Evolutionary conservation across 2,888 invertebrate genomes (phyloP), one percentile per base, ranked within the genome.

Genomic region (Hypena proboscidalis): DNA sequence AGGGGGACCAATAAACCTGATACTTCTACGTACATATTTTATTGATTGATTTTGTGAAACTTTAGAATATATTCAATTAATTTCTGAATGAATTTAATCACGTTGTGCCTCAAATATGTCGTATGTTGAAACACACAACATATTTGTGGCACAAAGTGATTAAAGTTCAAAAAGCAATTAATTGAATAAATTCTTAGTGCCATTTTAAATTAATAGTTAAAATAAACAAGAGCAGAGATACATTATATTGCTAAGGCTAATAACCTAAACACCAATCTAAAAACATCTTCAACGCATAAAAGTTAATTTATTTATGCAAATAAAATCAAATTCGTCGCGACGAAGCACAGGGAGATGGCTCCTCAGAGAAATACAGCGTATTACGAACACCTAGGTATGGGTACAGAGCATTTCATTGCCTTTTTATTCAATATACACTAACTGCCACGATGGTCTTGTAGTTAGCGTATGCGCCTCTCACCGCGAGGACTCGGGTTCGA

Each of bases 271-370:
- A 32, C 30, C 44, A 38, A 41, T 44, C 31, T 61, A 54, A 63
- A 62, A 62, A 54, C 63, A 54, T 51, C 39, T 43, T 48, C 37
- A 48, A 59, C 57, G 50, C 32, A 56, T 63, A 62, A 61, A 62
- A 54, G 64, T 54, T 51, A 60, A 62, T 62, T 63, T 62, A 60
- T 63, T 62, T 62, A 62, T 62, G 62, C 60, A 59, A 62, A 62
- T 62, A 62, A 59, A 63, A 62, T 62, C 46, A 63, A 63, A 62
- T 46, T 54, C 44, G 35, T 49, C 42, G 45, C 58, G 38, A 56
- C 41, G 46, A 49, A 57, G 53, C 53, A 59, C 43, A 29, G 59
- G 51, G 45, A 53, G 48, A 63, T 57, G 40, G 40, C 50, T 59
- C 63, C 57, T 48, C 40, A 34, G 63, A 59, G 62, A 63, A 57